A percentile compares a stretch with the other conserved stretches of the same genome.
Conservation (phyloP, 2,113 vertebrate species). For the Ophiodon elongatus region DNA sequence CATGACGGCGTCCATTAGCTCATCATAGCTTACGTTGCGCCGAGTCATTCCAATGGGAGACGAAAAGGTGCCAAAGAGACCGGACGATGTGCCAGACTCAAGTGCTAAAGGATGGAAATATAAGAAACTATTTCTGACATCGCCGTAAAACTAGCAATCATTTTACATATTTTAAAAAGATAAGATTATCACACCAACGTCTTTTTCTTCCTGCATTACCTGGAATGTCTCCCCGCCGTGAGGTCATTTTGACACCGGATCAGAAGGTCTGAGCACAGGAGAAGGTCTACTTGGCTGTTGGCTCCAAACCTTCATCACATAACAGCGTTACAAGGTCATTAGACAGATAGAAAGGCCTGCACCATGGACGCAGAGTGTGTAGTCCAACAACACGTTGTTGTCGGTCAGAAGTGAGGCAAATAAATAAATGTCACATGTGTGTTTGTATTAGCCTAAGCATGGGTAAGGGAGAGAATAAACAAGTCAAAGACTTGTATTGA, state of each 20-base stretch:
- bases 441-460: background rate
- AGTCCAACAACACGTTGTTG: background rate
- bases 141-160: background rate
- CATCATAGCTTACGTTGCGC: conserved; percentile 91
- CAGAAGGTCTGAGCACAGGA: conserved; percentile 4
- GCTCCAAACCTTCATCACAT: conserved; percentile 40
- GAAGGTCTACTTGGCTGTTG: background rate
- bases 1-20: conserved; percentile 89
- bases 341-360: background rate
- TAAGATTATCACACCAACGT: background rate
- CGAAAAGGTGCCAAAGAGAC: conserved; percentile 85
- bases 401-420: background rate
- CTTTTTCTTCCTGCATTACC: conserved; percentile 57
- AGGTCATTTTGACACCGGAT: conserved; percentile 67
- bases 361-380: background rate
- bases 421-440: background rate
- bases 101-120: conserved; percentile 60
- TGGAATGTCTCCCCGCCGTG: conserved; percentile 72
- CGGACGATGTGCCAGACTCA: conserved; percentile 69
- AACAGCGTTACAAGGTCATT: conserved; percentile 5
- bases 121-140: background rate
- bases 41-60: conserved; percentile 87
- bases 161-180: background rate
- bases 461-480: conserved; percentile 13
- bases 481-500: background rate